Evolutionary conservation across 2,113 vertebrate genomes (phyloP).

Genomic region (Vimba vimba): DNA sequence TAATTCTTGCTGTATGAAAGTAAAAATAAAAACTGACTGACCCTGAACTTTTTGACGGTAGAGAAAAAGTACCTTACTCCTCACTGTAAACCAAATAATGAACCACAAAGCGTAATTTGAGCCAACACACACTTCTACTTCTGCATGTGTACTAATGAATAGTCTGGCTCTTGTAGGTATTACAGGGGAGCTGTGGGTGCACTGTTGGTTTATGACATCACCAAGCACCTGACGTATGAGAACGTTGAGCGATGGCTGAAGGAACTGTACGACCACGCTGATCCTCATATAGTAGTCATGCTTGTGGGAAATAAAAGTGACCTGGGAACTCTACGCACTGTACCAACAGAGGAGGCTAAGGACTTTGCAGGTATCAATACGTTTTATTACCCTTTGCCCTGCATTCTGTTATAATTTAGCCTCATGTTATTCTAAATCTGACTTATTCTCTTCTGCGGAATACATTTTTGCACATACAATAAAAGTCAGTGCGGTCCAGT

Average conservation of each 20-base stretch:
- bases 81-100: neutral
- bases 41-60: no score
- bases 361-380: conserved; percentile 84
- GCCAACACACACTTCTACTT: neutral
- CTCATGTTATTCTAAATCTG: neutral
- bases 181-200: conserved; percentile 96
- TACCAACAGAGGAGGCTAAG: conserved; percentile 87
- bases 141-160: neutral
- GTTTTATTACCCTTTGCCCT: neutral
- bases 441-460: neutral
- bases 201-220: conserved; percentile 93
- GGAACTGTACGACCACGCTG: conserved; percentile 93
- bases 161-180: conserved; percentile 76
- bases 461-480: neutral
- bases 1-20: neutral
- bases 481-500: neutral
- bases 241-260: conserved; percentile 96
- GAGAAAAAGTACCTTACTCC: neutral
- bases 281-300: conserved; percentile 98
- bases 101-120: neutral
- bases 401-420: neutral
- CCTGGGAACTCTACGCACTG: conserved; percentile 82
- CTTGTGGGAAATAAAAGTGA: conserved; percentile 97
- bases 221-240: conserved; percentile 95
- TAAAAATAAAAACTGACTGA: neutral